A percentile compares a stretch with the other conserved stretches of the same genome.
Conservation (phyloP, 1,140 invertebrate genomes). For the Aphaenogaster ashmeadi region DNA sequence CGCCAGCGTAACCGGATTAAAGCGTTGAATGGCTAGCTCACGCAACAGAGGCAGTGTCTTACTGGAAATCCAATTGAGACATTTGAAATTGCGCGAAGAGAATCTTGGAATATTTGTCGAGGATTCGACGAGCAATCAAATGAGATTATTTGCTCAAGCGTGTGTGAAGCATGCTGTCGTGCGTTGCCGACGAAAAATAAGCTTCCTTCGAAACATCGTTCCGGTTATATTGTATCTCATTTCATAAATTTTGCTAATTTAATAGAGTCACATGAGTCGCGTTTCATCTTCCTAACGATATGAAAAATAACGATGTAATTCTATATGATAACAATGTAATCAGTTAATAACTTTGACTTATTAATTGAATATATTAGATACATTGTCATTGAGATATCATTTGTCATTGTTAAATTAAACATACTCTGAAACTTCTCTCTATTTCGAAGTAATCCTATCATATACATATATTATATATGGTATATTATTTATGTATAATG, state of each 20-base stretch:
- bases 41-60: slow-evolving; percentile 40
- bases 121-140: slow-evolving; percentile 34
- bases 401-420: background rate
- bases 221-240: background rate
- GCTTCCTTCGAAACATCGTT: background rate
- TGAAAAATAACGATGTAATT: background rate
- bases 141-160: slow-evolving; percentile 22
- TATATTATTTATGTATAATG: background rate
- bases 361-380: background rate
- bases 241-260: background rate
- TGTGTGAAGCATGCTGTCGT: background rate
- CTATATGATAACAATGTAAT: background rate
- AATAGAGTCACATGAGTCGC: background rate
- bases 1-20: slow-evolving; percentile 63
- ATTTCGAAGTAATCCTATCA: background rate
- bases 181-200: background rate
- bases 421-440: background rate
- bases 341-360: background rate
- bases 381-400: background rate
- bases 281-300: background rate
- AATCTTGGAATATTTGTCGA: slow-evolving; percentile 1
- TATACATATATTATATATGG: no score
- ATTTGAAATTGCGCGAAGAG: slow-evolving; percentile 23
- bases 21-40: slow-evolving; percentile 62
- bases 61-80: slow-evolving; percentile 41